These are phyloP conservation scores for Campoletis raptor DNA, from an alignment of 2,888 invertebrate genomes.

Conservation along the genomic window DNA sequence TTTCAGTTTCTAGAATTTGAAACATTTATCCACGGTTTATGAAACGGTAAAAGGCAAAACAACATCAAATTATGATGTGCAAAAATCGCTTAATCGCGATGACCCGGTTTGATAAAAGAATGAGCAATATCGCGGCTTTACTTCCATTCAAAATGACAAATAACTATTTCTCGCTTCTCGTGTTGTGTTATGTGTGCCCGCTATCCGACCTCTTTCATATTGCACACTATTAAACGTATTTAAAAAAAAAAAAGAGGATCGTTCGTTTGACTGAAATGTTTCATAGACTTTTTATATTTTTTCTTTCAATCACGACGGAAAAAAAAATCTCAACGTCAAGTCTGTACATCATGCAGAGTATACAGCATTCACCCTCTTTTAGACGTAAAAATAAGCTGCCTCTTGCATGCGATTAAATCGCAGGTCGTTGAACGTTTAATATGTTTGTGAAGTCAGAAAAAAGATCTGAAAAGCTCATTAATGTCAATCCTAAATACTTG, in stretches of 20 bases:
- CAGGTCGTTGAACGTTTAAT: slow-evolving; percentile 21
- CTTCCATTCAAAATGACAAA: slow-evolving; percentile 43
- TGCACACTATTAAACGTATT: slow-evolving; percentile 1
- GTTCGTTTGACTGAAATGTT: neutral
- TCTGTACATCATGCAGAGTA: slow-evolving; percentile 11
- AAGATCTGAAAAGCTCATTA: neutral
- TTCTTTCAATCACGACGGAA: neutral
- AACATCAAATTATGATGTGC: slow-evolving; percentile 29
- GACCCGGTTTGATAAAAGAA: slow-evolving; percentile 35
- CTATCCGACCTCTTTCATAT: neutral
- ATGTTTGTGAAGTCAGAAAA: neutral
- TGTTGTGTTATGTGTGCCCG: neutral
- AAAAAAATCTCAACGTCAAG: slow-evolving; percentile 23
- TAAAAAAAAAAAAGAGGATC: neutral
- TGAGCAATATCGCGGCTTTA: slow-evolving; percentile 39
- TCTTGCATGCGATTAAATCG: slow-evolving; percentile 15
- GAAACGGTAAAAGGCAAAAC: neutral
- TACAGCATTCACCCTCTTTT: slow-evolving; percentile 1
- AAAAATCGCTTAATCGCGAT: slow-evolving; percentile 46
- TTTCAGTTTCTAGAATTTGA: neutral
- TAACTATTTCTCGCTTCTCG: slow-evolving; percentile 5
- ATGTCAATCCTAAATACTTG: slow-evolving; percentile 2
- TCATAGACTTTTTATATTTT: neutral
- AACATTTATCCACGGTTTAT: neutral
- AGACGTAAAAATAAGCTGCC: neutral